Conservation (phyloP, 2,113 vertebrate genomes). For the Hiodon tergisus region DNA sequence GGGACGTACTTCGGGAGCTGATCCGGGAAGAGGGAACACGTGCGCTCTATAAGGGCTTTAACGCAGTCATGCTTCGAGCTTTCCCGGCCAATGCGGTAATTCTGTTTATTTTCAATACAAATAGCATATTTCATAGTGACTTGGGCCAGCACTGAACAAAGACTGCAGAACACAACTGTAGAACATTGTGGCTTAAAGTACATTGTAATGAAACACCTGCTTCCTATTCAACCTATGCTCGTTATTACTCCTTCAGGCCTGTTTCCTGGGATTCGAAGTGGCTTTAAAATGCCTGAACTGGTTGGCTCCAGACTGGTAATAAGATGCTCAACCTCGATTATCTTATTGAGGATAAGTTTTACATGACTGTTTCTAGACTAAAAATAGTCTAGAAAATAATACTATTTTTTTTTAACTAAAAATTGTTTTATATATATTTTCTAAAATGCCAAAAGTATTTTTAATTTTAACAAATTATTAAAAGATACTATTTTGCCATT, state of each 20-base stretch:
- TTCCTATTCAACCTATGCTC: not conserved
- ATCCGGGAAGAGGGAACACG: constrained; percentile 57
- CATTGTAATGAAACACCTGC: no score
- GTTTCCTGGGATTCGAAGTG: constrained; percentile 68
- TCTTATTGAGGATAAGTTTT: no score
- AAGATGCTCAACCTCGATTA: not conserved
- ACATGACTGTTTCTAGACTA: not conserved
- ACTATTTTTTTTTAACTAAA: not conserved
- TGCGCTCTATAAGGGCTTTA: constrained; percentile 65
- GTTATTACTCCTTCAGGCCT: constrained; percentile 51
- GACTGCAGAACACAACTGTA: no score
- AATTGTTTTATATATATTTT: not conserved
- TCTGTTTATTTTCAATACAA: not conserved
- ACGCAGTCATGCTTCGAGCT: constrained; percentile 63
- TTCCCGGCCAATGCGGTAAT: constrained; percentile 69
- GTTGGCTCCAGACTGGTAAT: constrained; percentile 51
- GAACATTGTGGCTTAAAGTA: no score
- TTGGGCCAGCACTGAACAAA: no score
- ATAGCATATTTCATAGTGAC: not conserved
- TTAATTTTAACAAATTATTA: no score
- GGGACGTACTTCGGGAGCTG: constrained; percentile 56
- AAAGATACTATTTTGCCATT: no score
- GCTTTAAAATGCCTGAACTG: constrained; percentile 58
- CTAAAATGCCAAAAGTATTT: no score
- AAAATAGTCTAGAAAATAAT: no score